phyloP scores from a whole-genome alignment of 2,797 vertebrate genomes.

The Lophura swinhoii region DNA sequence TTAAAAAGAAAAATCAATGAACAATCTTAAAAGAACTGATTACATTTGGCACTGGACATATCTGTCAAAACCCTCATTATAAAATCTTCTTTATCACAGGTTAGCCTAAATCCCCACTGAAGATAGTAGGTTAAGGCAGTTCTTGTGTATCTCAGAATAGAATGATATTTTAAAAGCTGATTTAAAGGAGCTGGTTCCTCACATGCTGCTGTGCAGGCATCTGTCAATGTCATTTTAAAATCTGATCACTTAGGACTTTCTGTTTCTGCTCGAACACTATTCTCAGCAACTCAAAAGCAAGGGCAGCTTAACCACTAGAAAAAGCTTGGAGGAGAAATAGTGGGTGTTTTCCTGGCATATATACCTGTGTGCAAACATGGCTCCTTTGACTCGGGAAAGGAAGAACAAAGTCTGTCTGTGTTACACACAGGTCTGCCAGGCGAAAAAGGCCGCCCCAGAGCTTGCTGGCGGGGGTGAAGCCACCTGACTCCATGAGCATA shows the following conservation, averaged over 20 bases:
- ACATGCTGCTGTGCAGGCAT: neutral
- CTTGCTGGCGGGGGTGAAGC: neutral
- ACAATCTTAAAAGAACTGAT: neutral
- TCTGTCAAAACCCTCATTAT: neutral
- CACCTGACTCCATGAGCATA: too few relatives aligned
- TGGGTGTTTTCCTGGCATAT: neutral
- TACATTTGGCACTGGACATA: neutral
- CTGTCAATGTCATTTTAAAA: neutral
- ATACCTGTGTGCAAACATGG: neutral
- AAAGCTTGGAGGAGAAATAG: neutral
- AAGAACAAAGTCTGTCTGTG: neutral
- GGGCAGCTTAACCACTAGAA: neutral
- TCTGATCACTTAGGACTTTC: neutral
- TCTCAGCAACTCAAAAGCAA: neutral
- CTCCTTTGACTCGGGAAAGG: neutral
- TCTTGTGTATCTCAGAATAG: neutral
- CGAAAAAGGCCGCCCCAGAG: neutral
- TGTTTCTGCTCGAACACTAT: neutral
- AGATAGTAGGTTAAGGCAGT: neutral
- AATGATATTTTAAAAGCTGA: neutral
- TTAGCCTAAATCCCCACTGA: neutral
- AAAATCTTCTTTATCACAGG: neutral
- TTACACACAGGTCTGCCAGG: neutral
- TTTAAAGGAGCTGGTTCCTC: neutral
- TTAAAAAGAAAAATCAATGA: neutral